Evolutionary conservation across 2,113 vertebrate genomes (phyloP), one percentile per base, ranked within the genome.

Genomic region (Ibidorhyncha struthersii): DNA sequence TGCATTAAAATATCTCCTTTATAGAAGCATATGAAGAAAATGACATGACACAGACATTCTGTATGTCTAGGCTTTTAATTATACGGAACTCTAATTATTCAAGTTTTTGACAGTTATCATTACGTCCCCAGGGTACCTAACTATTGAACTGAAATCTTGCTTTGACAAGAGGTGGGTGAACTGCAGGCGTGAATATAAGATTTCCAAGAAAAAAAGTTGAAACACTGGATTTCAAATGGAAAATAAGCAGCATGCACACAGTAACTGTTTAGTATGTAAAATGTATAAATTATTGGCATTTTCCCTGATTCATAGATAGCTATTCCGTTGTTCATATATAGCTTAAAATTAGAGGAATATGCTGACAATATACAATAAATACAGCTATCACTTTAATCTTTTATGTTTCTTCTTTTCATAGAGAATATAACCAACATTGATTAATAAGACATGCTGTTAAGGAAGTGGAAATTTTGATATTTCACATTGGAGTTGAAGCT

Each of bases 161-260:
- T 97, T 97, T 97, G 53, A 88, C 86, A 91, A 91, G 70, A 90
- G 83, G n/a, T 88, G 40, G 58, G 88, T 97, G 67, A 96, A 86
- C 71, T 38, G n/a, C 53, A 86, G 52, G 34, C 4, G 3, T 78
- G 63, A 93, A 65, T 82, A 17, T 69, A 79, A 77, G 63, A 67
- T 81, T 93, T 92, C 63, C 12, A 45, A 41, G 49, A 72, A 29
- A 61, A 85, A 91, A 59, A 61, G 20, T 4, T 32, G 17, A 45
- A 90, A 82, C 38, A 40, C 29, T 29, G 30, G 69, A 73, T 88
- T 89, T 6, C 5, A 65, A 80, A 63, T 52, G 16, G 41, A 72
- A 90, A 81, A 36, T 38, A 85, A 93, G 45, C 41, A 89, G 20
- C 23, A n/a, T 76, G 47, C 14, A 45, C 20, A 4, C 41, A 70